A percentile compares a stretch with the other conserved stretches of the same genome.
phyloP scores from a whole-genome alignment of 2,113 vertebrate species.

The Collichthys lucidus region DNA sequence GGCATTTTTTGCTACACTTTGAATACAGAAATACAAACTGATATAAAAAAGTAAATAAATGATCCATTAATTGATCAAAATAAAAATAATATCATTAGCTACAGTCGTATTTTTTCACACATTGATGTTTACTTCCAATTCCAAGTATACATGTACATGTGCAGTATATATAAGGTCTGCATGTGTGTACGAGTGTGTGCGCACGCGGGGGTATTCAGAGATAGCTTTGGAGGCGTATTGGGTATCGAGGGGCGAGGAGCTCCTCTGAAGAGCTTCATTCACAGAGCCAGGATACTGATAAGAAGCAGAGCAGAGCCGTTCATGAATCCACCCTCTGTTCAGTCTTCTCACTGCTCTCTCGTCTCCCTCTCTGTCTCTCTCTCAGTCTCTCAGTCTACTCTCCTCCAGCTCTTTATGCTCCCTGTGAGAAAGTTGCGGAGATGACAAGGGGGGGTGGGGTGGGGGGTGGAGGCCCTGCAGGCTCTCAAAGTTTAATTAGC shows the following conservation, averaged over 20 bases:
- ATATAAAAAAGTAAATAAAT: not conserved
- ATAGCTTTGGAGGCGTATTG: slow-evolving; percentile 80
- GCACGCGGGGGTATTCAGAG: slow-evolving; percentile 54
- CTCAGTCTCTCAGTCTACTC: slow-evolving; percentile 44
- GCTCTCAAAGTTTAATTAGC: slow-evolving; percentile 83
- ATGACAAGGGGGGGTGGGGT: slow-evolving; percentile 31
- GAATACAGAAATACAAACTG: not conserved
- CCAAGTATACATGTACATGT: slow-evolving; percentile 1
- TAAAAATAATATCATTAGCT: not conserved
- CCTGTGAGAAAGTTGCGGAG: slow-evolving; percentile 82
- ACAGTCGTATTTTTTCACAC: not conserved
- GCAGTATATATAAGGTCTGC: slow-evolving; percentile 4
- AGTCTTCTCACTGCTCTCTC: slow-evolving; percentile 36
- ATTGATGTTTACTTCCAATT: not conserved
- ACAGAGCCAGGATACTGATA: slow-evolving; percentile 81
- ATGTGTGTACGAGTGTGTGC: slow-evolving; percentile 16
- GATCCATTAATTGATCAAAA: not conserved
- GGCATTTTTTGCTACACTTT: not conserved
- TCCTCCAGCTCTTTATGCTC: slow-evolving; percentile 67
- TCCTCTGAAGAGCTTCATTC: slow-evolving; percentile 83
- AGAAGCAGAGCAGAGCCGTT: slow-evolving; percentile 72
- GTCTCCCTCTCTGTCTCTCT: slow-evolving; percentile 41
- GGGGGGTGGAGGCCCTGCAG: slow-evolving; percentile 54
- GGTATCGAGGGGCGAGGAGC: slow-evolving; percentile 71
- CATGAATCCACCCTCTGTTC: slow-evolving; percentile 85